phyloP scores from a whole-genome alignment of 92 coral and sea anemone genomes.

The Pocillopora meandrina region DNA sequence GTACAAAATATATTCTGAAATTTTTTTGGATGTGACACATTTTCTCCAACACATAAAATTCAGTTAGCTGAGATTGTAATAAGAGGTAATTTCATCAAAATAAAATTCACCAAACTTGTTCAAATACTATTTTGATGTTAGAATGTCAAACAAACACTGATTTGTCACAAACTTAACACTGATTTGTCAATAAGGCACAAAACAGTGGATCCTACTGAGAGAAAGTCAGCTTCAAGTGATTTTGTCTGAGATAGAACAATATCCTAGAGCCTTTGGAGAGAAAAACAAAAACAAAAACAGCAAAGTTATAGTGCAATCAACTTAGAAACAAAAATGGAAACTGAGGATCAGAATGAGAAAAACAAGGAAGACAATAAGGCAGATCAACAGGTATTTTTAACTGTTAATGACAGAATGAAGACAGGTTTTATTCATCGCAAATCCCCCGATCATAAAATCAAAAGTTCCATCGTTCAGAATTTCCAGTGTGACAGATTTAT shows the following conservation, averaged over 20 bases:
- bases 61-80: not conserved
- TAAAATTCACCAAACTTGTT: constrained; percentile 4
- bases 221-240: not conserved
- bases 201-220: constrained; percentile 22
- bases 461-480: too few species aligned
- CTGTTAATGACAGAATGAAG: constrained; percentile 19
- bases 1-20: not conserved
- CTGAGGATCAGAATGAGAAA: constrained; percentile 7
- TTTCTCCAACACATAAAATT: not conserved
- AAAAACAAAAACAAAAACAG: not conserved
- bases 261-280: not conserved
- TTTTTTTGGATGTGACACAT: not conserved
- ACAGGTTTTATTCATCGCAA: not conserved
- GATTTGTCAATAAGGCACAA: constrained; percentile 13
- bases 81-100: not conserved
- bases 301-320: not conserved
- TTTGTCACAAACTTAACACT: not conserved
- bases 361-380: not conserved
- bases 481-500: too few species aligned
- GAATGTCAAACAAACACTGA: constrained; percentile 23
- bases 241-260: not conserved
- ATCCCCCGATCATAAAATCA: not conserved
- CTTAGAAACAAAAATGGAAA: not conserved
- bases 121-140: constrained; percentile 7
- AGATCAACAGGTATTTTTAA: constrained; percentile 27